These are phyloP conservation scores for Euphydryas editha DNA, from an alignment of 2,888 invertebrate genomes.

Conservation along the genomic window DNA sequence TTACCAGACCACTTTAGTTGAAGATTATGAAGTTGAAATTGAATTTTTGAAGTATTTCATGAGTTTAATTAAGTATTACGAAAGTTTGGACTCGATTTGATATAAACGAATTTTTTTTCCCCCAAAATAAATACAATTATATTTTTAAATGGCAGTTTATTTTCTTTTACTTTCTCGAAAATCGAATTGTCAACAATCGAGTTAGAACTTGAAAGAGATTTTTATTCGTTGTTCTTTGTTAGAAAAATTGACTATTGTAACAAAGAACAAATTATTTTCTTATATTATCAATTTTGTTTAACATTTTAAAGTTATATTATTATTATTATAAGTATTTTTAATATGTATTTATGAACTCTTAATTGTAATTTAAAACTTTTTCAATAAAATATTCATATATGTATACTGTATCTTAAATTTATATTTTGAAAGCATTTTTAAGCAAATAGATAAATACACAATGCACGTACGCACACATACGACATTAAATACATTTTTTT, in stretches of 20 bases:
- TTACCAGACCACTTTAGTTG: constrained; percentile 3
- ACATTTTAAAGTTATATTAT: too few species aligned
- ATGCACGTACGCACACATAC: too few species aligned
- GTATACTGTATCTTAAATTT: too few species aligned
- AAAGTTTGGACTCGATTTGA: not conserved
- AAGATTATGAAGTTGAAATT: constrained; percentile 12
- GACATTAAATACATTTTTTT: too few species aligned
- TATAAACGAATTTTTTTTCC: not conserved
- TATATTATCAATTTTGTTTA: too few species aligned
- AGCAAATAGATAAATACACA: too few species aligned
- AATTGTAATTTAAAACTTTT: not conserved
- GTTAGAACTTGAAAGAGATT: constrained; percentile 1
- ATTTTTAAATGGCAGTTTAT: constrained; percentile 1
- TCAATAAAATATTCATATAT: too few species aligned
- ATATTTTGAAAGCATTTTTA: too few species aligned
- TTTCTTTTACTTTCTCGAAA: not conserved
- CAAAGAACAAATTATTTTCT: too few species aligned
- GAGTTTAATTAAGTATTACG: constrained; percentile 8
- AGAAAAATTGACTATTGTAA: too few species aligned
- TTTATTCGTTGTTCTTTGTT: not conserved
- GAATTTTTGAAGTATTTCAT: constrained; percentile 13
- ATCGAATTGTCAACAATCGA: not conserved
- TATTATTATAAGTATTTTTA: not conserved
- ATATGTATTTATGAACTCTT: not conserved
- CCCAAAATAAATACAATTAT: not conserved